A percentile compares a stretch with the other conserved stretches of the same genome.
These are phyloP conservation scores for Drosophila takahashii DNA, from an alignment of 1,140 invertebrate species.

Conservation along the genomic window DNA sequence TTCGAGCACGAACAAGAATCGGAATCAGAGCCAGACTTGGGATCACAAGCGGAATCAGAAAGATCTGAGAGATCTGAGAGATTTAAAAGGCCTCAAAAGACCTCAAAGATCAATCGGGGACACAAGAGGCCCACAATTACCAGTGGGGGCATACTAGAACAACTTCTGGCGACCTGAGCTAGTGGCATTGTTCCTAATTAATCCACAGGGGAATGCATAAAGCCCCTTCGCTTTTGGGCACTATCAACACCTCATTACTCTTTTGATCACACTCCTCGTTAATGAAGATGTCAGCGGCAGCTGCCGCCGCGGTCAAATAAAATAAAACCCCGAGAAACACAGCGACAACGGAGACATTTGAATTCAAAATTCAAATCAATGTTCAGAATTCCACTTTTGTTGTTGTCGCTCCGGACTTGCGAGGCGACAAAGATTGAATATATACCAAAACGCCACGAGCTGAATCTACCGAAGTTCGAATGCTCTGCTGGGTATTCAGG, in stretches of 20 bases:
- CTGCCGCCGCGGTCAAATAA: slow-evolving; percentile 30
- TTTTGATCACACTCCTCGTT: slow-evolving; percentile 82
- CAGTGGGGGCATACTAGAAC: slow-evolving; percentile 39
- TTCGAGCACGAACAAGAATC: slow-evolving; percentile 35
- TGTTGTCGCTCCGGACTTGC: slow-evolving; percentile 23
- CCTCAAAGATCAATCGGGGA: slow-evolving; percentile 7
- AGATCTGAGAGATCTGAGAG: not conserved
- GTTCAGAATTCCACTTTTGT: slow-evolving; percentile 67
- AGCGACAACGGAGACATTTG: slow-evolving; percentile 36
- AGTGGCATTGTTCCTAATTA: slow-evolving; percentile 52
- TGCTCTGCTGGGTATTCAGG: slow-evolving; percentile 28
- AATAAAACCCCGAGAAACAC: slow-evolving; percentile 22
- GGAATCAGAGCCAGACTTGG: slow-evolving; percentile 24
- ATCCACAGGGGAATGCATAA: slow-evolving; percentile 60
- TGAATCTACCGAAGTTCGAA: slow-evolving; percentile 6
- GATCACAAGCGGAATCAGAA: not conserved
- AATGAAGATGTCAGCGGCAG: slow-evolving; percentile 79
- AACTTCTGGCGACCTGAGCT: slow-evolving; percentile 32
- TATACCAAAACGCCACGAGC: slow-evolving; percentile 58
- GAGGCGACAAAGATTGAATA: slow-evolving; percentile 82
- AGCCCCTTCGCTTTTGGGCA: slow-evolving; percentile 53
- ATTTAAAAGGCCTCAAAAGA: slow-evolving; percentile 29
- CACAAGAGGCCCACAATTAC: slow-evolving; percentile 49
- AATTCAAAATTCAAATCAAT: slow-evolving; percentile 77
- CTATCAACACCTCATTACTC: slow-evolving; percentile 85